Conservation (phyloP, 2,888 invertebrate genomes). For the Baccha elongata region DNA sequence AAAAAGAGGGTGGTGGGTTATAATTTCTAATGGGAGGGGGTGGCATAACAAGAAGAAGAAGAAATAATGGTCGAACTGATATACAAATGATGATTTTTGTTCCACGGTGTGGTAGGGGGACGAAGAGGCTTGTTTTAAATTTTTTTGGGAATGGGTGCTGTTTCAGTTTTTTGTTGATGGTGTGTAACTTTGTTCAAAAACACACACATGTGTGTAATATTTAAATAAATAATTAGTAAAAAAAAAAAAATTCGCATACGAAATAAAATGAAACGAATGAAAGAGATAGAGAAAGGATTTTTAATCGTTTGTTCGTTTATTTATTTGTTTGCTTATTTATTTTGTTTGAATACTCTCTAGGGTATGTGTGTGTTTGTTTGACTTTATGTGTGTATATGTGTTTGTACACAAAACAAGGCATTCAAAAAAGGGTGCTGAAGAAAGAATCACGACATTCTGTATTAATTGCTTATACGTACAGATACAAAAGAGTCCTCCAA, state of each 20-base stretch:
- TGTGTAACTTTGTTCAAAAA: slow-evolving; percentile 55
- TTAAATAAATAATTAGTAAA: slow-evolving; percentile 72
- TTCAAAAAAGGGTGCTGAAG: slow-evolving; percentile 72
- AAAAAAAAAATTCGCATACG: slow-evolving; percentile 38
- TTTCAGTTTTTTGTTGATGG: slow-evolving; percentile 59
- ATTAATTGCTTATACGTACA: slow-evolving; percentile 73
- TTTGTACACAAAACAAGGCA: slow-evolving; percentile 44
- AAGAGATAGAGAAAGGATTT: slow-evolving; percentile 72
- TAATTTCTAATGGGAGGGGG: too few relatives aligned
- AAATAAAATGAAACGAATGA: slow-evolving; percentile 50
- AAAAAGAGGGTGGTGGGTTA: not conserved
- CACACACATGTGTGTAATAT: slow-evolving; percentile 69
- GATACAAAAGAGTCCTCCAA: slow-evolving; percentile 74
- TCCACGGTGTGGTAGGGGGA: slow-evolving; percentile 33
- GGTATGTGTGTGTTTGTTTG: slow-evolving; percentile 24
- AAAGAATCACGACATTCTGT: slow-evolving; percentile 74
- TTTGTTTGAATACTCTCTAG: slow-evolving; percentile 55
- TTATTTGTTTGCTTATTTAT: slow-evolving; percentile 74
- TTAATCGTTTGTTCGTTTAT: slow-evolving; percentile 73
- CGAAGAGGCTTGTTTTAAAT: too few relatives aligned
- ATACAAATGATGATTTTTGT: slow-evolving; percentile 74
- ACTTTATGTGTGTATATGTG: slow-evolving; percentile 14
- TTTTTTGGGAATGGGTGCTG: slow-evolving; percentile 36
- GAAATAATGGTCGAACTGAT: slow-evolving; percentile 73
- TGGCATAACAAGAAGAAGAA: slow-evolving; percentile 46